Percentiles rank a stretch among this genome's conserved stretches.
phyloP scores from a whole-genome alignment of 2,888 invertebrate genomes.

The Tiphia femorata region DNA sequence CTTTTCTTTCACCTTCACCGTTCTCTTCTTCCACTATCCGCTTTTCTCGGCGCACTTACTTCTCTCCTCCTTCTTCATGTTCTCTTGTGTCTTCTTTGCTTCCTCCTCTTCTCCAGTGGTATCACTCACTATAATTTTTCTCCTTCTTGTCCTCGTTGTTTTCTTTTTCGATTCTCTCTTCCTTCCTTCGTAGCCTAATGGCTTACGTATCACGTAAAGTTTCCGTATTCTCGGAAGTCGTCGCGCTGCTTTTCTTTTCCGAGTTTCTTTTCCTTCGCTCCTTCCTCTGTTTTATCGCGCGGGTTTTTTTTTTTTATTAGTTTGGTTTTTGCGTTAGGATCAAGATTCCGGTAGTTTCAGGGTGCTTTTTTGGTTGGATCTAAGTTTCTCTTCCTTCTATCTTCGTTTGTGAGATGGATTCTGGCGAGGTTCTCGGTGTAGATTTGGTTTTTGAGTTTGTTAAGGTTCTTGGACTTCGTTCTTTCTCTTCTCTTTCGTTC shows the following conservation, averaged over 20 bases:
- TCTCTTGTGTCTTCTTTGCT: background rate
- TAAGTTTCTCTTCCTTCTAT: too few species aligned
- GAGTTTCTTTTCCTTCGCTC: background rate
- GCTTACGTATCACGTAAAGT: too few species aligned
- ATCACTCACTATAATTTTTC: background rate
- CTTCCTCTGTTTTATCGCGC: background rate
- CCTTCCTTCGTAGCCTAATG: too few species aligned
- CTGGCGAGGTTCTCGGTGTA: too few species aligned
- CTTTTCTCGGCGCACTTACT: slow-evolving; percentile 1
- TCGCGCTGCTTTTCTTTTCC: background rate
- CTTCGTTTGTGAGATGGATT: too few species aligned
- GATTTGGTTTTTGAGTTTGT: too few species aligned
- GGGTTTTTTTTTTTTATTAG: too few species aligned
- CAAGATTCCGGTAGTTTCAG: too few species aligned
- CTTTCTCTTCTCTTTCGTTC: slow-evolving; percentile 13
- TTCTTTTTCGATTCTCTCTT: background rate
- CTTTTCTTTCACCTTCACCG: background rate
- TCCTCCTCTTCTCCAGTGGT: background rate
- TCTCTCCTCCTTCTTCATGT: slow-evolving; percentile 6
- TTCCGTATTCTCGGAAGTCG: background rate
- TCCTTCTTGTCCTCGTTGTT: background rate
- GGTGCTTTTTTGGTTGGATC: too few species aligned
- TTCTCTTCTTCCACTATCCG: slow-evolving; percentile 6
- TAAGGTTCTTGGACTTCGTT: slow-evolving; percentile 14
- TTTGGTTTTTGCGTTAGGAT: too few species aligned